Evolutionary conservation across 2,113 vertebrate genomes (phyloP).

Genomic region (Podarcis raffonei): DNA sequence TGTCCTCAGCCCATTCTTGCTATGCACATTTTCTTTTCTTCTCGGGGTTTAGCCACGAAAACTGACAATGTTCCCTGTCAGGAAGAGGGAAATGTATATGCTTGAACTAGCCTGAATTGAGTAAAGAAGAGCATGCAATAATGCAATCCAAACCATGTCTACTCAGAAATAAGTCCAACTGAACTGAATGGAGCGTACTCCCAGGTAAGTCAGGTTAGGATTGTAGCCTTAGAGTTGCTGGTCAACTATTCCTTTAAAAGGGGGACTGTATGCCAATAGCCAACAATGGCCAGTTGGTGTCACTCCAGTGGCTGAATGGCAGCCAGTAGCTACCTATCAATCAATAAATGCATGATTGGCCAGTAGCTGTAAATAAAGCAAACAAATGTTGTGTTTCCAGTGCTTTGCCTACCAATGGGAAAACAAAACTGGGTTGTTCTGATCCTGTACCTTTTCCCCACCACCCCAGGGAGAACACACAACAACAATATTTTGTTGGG

Average conservation of each 20-base stretch:
- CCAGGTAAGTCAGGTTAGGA: not conserved
- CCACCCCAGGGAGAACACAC: not conserved
- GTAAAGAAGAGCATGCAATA: not conserved
- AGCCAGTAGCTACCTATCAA: too few relatives aligned
- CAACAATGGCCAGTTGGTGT: not conserved
- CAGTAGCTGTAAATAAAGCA: not conserved
- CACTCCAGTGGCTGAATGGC: not conserved
- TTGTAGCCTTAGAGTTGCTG: too few relatives aligned
- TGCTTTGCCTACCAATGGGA: not conserved
- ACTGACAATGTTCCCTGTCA: not conserved
- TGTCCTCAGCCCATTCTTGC: slow-evolving; percentile 15
- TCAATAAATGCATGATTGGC: too few relatives aligned
- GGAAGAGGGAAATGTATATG: not conserved
- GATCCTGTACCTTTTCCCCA: not conserved
- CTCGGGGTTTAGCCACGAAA: slow-evolving; percentile 1
- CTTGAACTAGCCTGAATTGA: slow-evolving; percentile 7
- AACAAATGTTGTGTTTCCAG: not conserved
- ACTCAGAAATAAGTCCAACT: too few relatives aligned
- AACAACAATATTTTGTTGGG: not conserved
- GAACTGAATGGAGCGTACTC: too few relatives aligned
- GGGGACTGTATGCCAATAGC: not conserved
- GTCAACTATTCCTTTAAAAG: not conserved
- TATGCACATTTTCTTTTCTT: slow-evolving; percentile 37
- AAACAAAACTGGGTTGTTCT: not conserved
- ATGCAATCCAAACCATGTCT: too few relatives aligned